A percentile compares a stretch with the other conserved stretches of the same genome.
phyloP scores from a whole-genome alignment of 2,113 vertebrate genomes.

The Hippocampus comes region DNA sequence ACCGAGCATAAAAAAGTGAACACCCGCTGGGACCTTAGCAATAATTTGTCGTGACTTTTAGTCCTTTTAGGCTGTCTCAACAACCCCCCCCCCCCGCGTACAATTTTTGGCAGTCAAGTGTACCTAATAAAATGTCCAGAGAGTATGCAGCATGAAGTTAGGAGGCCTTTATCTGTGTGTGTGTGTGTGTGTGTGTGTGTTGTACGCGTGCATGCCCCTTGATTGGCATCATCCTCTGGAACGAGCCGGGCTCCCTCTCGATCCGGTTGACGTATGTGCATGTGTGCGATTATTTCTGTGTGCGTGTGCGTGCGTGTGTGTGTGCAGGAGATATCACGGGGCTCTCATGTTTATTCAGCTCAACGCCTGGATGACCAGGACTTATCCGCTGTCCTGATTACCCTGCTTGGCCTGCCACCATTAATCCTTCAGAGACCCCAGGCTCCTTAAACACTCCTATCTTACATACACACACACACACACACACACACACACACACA shows the following conservation, averaged over 20 bases:
- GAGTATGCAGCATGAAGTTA: background rate
- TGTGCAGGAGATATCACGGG: constrained; percentile 55
- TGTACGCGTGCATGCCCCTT: constrained; percentile 1
- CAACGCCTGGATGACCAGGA: constrained; percentile 71
- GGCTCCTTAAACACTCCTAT: constrained; percentile 58
- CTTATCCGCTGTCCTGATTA: constrained; percentile 73
- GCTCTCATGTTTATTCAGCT: constrained; percentile 74
- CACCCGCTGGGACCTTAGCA: no score
- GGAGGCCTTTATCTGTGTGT: constrained; percentile 21
- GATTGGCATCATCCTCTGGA: constrained; percentile 44
- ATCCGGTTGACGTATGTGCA: constrained; percentile 32
- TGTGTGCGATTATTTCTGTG: constrained; percentile 47
- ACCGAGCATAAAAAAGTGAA: no score
- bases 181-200: no score
- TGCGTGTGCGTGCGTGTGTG: constrained; percentile 20
- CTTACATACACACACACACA: constrained; percentile 20
- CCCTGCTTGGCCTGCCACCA: constrained; percentile 72
- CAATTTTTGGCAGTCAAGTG: background rate
- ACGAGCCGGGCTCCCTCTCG: constrained; percentile 23
- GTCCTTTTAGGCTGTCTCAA: no score
- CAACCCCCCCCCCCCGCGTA: background rate
- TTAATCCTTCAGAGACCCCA: constrained; percentile 72
- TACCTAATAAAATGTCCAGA: constrained; percentile 1
- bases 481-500: constrained; percentile 4
- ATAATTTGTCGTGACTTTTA: no score